Conservation (phyloP, 2,113 vertebrate genomes). For the Bubalus kerabau region DNA sequence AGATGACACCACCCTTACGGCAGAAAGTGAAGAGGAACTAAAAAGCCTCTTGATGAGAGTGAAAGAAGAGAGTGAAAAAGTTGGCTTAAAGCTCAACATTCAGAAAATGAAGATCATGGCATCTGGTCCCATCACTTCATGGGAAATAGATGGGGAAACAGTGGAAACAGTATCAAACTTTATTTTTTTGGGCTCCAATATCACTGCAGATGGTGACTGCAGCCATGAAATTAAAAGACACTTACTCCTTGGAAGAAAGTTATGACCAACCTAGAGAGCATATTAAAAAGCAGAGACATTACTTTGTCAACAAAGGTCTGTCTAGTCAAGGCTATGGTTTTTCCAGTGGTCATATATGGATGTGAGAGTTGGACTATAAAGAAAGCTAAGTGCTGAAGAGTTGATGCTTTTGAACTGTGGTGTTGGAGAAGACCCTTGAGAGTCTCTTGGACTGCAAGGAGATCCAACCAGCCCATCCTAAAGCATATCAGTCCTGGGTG, state of each 20-base stretch:
- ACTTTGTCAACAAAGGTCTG: background rate
- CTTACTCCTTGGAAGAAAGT: background rate
- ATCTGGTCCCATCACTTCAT: background rate
- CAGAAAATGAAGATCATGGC: background rate
- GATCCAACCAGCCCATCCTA: background rate
- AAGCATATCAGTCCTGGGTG: background rate
- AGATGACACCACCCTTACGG: background rate
- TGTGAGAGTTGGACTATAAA: background rate
- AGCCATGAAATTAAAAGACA: background rate
- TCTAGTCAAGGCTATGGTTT: background rate
- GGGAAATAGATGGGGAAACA: background rate
- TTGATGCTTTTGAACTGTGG: background rate
- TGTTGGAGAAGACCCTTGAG: background rate
- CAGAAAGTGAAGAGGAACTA: background rate
- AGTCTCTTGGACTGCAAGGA: background rate
- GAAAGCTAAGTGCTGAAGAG: background rate
- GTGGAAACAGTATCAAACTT: background rate
- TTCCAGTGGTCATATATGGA: background rate
- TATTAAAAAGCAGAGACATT: background rate
- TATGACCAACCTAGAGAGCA: background rate
- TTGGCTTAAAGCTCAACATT: background rate
- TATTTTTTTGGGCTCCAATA: background rate
- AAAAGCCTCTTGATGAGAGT: background rate
- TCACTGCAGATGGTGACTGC: background rate
- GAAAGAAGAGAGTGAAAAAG: background rate